Conservation (phyloP, 2,888 invertebrate species). For the Linnaemya vulpina region DNA sequence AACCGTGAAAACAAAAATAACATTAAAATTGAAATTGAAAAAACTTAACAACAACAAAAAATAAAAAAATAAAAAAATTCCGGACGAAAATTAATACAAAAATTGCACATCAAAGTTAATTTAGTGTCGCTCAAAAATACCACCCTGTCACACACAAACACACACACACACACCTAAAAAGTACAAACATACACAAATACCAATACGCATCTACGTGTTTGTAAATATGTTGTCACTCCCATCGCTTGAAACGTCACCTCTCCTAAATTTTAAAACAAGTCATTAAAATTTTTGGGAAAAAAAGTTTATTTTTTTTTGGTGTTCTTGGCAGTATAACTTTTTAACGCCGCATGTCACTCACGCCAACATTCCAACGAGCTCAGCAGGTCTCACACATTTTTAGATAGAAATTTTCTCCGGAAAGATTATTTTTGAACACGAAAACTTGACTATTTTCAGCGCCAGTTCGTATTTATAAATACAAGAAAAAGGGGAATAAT, state of each 20-base stretch:
- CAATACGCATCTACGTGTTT: neutral
- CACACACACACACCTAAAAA: neutral
- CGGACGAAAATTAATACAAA: neutral
- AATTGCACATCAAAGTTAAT: slow-evolving; percentile 11
- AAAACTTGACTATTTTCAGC: neutral
- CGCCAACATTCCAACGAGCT: neutral
- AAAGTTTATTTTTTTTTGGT: neutral
- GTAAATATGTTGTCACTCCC: neutral
- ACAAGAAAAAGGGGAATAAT: neutral
- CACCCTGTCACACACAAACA: neutral
- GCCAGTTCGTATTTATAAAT: neutral
- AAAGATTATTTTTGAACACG: neutral
- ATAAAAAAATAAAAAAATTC: neutral
- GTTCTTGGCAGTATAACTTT: neutral
- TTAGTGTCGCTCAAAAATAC: neutral
- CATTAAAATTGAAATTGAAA: neutral
- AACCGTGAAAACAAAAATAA: slow-evolving; percentile 29
- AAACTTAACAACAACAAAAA: neutral
- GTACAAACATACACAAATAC: no score
- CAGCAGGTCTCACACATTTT: neutral
- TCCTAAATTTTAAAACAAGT: neutral
- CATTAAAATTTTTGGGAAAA: slow-evolving; percentile 4
- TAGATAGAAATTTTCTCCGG: neutral
- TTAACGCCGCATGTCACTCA: slow-evolving; percentile 5
- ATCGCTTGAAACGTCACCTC: slow-evolving; percentile 10